phyloP scores from a whole-genome alignment of 2,888 invertebrate genomes.

The Eugnorisma glareosa region DNA sequence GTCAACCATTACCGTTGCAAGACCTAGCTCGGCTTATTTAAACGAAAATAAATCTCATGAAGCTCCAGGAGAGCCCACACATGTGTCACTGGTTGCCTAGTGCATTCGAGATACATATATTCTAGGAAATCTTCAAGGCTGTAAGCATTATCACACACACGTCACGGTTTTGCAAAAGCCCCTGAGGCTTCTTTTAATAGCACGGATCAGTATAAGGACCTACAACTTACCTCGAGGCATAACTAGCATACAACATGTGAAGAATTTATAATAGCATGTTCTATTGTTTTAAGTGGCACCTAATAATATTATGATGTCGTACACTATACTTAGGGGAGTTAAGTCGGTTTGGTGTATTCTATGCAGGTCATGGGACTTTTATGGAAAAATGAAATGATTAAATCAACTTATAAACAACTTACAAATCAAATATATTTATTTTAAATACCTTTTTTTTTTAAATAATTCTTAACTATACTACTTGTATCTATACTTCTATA shows the following conservation, averaged over 20 bases:
- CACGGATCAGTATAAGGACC: conserved; percentile 23
- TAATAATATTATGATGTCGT: conserved; percentile 14
- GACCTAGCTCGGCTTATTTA: too few species aligned
- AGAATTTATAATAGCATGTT: conserved; percentile 36
- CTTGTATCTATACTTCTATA: too few species aligned
- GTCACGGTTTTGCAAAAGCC: too few species aligned
- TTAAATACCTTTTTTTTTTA: too few species aligned
- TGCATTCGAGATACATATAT: not conserved
- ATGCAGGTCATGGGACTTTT: conserved; percentile 25
- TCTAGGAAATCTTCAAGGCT: not conserved
- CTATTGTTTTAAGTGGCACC: conserved; percentile 41
- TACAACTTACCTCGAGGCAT: conserved; percentile 18
- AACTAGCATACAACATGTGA: conserved; percentile 17
- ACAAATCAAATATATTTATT: not conserved
- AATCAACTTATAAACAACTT: too few species aligned
- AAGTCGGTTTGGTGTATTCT: conserved; percentile 1
- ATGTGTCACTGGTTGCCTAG: not conserved
- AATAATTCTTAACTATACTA: too few species aligned
- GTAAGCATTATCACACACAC: too few species aligned
- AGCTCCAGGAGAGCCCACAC: not conserved
- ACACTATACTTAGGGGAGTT: not conserved
- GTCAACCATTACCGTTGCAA: not conserved
- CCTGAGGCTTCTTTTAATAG: conserved; percentile 20
- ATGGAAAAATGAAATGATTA: not conserved
- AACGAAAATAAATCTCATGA: not conserved